These are phyloP conservation scores for Lasioglossum oenotherae DNA, from an alignment of 2,888 invertebrate species.

Conservation along the genomic window DNA sequence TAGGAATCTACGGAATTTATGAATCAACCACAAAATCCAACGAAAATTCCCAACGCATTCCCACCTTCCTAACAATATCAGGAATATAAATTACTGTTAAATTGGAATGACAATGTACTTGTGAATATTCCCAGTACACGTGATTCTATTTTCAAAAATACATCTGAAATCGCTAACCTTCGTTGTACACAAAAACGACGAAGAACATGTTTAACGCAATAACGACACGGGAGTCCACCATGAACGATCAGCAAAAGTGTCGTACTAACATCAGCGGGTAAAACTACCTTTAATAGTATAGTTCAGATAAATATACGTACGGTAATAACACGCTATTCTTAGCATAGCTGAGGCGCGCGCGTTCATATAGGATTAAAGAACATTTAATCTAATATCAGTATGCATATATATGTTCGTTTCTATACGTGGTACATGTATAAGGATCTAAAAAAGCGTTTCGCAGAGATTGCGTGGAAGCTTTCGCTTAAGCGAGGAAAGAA, in stretches of 20 bases:
- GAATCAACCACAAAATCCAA: not conserved
- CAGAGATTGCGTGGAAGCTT: constrained; percentile 72
- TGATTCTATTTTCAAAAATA: not conserved
- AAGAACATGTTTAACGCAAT: constrained; percentile 40
- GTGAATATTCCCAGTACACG: not conserved
- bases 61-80: not conserved
- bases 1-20: not conserved
- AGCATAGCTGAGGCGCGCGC: constrained; percentile 61
- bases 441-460: constrained; percentile 69
- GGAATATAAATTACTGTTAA: not conserved
- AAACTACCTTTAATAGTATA: constrained; percentile 60
- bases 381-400: constrained; percentile 43
- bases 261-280: constrained; percentile 48
- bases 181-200: not conserved
- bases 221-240: constrained; percentile 29
- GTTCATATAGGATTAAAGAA: constrained; percentile 42
- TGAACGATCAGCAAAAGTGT: constrained; percentile 56
- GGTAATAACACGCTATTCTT: constrained; percentile 40
- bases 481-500: constrained; percentile 67
- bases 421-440: constrained; percentile 17
- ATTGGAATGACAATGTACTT: not conserved
- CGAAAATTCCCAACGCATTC: not conserved
- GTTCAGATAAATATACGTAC: constrained; percentile 63
- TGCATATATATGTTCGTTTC: constrained; percentile 7
- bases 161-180: not conserved